Base-by-base conservation (phyloP, 1,140 invertebrate genomes). In the Dinothrombium tinctorium region DNA sequence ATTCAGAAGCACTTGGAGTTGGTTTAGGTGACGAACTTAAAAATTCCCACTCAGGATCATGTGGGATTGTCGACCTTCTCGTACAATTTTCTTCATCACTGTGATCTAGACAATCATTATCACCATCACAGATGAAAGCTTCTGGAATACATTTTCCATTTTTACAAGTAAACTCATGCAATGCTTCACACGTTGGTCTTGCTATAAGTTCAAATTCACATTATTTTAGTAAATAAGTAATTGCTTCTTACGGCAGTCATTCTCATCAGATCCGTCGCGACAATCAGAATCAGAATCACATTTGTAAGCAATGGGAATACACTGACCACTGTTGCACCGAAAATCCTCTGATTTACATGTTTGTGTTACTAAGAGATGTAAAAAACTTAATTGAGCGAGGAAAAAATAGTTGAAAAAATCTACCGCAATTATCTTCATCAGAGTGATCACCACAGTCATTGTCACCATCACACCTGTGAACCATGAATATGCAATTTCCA, bases 341-440 rank as follows among this genome's bases (percentile, higher is more conserved):
- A 48, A 50, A 44, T 52, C 51, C 12, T 12, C 21, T 17, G 22
- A 26, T 40, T 45, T 45, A 21, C 42, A 49, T 12, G 28, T 17
- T 25, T 37, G 37, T 31, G 43, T 47, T 49, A 50, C 6, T 51
- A 78, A 82, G 44, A 25, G n/a, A 29, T 29, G 14, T 29, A 29
- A 9, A 29, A 9, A 9, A n/a, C 28, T 29, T 36, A 12, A 9
- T 15, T 36, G 33, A 19, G 11, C 17, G 33, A 19, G 8, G 15
- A 15, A 15, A 9, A 36, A 11, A 19, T 19, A 9, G 17, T 86
- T 87, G 54, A 92, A 89, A 9, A 29, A 9, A 4, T 21, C 28
- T 3, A n/a, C n/a, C n/a, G 29, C 56, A 59, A n/a, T 52, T 29
- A 12, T 37, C 44, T 44, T 59, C 57, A 48, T 59, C 57, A 0